Evolutionary conservation across 1,140 invertebrate genomes (phyloP), one percentile per base, ranked within the genome.

Genomic region (Vanessa atalanta): DNA sequence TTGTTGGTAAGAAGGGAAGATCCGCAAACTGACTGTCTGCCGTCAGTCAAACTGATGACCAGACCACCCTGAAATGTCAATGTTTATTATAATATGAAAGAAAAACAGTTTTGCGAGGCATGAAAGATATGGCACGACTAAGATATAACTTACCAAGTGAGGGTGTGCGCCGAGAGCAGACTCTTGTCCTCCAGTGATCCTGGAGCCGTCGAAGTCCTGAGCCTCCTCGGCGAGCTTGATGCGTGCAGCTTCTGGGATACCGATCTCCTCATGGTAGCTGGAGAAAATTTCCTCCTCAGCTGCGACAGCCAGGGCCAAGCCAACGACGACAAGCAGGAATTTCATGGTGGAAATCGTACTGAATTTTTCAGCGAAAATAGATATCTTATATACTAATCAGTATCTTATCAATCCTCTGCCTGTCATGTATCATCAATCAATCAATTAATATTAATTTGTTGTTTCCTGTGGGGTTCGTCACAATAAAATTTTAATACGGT

Each of bases 131-230:
- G 3, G 37, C 9, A 1, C 1, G 7, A 43, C 6, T 43, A 9
- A 3, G 37, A 43, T 43, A 9, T 9, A 9, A 43, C 37, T 9
- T 60, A 79, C 77, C 71, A 79, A 51, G 63, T 68, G 50, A 3
- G 77, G 73, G 20, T 71, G 69, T 23, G 55, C 47, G n/a, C 77
- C 77, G 14, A 79, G 64, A 3, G 13, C 20, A 1, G 77, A 43
- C 0, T 9, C 20, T 0, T 37, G 23, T 50, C 73, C 77, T 14
- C 73, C 73, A 0, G 50, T 31, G 37, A 43, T 43, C 37, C 37
- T 43, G 37, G 37, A 43, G 37, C 37, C 37, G 48, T n/a, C 13
- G 48, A 50, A 50, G 48, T 50, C 48, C 48, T n/a, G 13, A 50
- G 48, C 48, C 11, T n/a, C 13, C 15, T 50, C 48, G 13, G 48